Percentiles rank a stretch among this genome's conserved stretches.
Evolutionary conservation across 2,113 vertebrate species (phyloP).

Genomic region (Parus major): DNA sequence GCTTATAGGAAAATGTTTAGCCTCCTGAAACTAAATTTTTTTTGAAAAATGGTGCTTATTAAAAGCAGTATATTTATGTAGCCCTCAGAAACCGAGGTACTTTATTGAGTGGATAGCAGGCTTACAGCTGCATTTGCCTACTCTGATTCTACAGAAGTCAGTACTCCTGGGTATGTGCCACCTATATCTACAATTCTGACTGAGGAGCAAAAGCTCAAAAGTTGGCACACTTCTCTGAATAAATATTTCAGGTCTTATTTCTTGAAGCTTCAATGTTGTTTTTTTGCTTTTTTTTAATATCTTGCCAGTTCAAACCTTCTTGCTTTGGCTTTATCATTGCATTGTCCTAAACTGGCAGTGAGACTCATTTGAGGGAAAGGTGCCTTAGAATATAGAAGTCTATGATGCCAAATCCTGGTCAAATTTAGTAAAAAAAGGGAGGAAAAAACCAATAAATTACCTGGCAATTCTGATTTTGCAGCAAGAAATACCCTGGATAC

Average conservation of each 20-base stretch:
- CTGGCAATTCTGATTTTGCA: background rate
- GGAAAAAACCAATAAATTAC: background rate
- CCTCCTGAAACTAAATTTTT: background rate
- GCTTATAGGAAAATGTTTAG: background rate
- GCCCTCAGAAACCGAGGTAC: background rate
- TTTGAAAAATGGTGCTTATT: background rate
- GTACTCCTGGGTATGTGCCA: background rate
- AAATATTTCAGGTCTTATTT: background rate
- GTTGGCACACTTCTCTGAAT: background rate
- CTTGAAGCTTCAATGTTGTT: background rate
- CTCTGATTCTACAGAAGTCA: background rate
- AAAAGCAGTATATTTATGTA: background rate
- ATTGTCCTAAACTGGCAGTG: background rate
- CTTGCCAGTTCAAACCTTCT: background rate
- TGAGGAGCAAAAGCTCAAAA: background rate
- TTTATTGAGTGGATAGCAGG: background rate
- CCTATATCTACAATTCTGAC: background rate
- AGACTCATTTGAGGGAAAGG: background rate
- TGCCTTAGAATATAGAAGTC: background rate
- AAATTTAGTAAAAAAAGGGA: background rate
- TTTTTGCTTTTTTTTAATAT: background rate
- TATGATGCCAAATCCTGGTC: background rate
- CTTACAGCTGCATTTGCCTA: background rate
- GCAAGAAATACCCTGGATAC: background rate
- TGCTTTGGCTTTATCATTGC: background rate